Evolutionary conservation across 2,888 invertebrate genomes (phyloP).

Genomic region (Drosophila helvetica): DNA sequence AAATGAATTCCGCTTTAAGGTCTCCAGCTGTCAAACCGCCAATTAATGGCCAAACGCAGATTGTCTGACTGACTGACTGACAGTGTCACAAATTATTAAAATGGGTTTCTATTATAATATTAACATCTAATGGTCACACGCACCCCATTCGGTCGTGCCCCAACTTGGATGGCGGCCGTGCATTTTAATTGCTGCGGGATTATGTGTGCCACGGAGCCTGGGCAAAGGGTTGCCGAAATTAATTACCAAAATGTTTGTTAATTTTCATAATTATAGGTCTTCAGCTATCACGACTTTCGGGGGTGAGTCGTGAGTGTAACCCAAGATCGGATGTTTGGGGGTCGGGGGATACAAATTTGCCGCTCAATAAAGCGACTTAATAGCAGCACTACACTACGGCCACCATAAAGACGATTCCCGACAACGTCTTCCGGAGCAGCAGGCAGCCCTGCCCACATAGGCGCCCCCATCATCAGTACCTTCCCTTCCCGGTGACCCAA

Average conservation of each 20-base stretch:
- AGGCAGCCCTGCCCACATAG: conserved; percentile 30
- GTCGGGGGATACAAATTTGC: conserved; percentile 56
- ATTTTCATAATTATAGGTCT: conserved; percentile 67
- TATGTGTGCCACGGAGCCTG: conserved; percentile 24
- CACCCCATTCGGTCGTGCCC: conserved; percentile 57
- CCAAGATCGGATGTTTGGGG: conserved; percentile 14
- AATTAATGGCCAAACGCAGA: conserved; percentile 57
- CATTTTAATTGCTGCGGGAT: conserved; percentile 67
- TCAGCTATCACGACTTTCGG: conserved; percentile 48
- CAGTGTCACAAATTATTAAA: conserved; percentile 41
- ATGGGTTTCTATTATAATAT: conserved; percentile 39
- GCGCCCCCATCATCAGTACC: conserved; percentile 1
- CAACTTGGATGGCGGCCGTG: conserved; percentile 34
- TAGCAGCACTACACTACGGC: conserved; percentile 43
- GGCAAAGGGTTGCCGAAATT: conserved; percentile 61
- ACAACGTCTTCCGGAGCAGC: conserved; percentile 51
- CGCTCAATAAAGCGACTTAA: conserved; percentile 76
- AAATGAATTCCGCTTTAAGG: conserved; percentile 37
- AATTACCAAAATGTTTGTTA: conserved; percentile 75
- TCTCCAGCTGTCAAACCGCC: conserved; percentile 56
- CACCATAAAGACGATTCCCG: conserved; percentile 26
- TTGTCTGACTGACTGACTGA: conserved; percentile 49
- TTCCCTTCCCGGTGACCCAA: conserved; percentile 31
- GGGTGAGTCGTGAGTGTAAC: conserved; percentile 54
- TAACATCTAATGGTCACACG: conserved; percentile 51